Evolutionary conservation across 2,113 vertebrate species (phyloP).

Genomic region (Boulengerochromis microlepis): DNA sequence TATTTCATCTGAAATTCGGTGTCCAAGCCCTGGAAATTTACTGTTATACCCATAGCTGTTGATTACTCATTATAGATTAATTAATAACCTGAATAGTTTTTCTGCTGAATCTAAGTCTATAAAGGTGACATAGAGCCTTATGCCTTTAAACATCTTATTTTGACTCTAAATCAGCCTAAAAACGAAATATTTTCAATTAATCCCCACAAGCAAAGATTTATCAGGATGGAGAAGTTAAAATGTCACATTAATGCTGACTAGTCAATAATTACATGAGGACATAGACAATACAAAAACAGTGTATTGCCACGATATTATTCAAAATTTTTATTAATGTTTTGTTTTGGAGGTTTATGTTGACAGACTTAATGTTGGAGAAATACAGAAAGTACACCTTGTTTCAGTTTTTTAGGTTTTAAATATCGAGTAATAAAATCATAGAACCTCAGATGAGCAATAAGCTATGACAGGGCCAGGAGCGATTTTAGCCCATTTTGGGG

Average conservation of each 20-base stretch:
- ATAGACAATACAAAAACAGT: not conserved
- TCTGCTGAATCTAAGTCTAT: not conserved
- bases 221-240: not conserved
- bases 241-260: not conserved
- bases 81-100: not conserved
- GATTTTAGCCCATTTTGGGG: no score
- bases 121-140: rapidly evolving
- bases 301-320: not conserved
- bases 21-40: not conserved
- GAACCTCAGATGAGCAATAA: not conserved
- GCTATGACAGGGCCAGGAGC: no score
- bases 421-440: not conserved
- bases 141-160: not conserved
- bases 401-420: not conserved
- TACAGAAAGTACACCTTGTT: not conserved
- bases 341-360: not conserved
- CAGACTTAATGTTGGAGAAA: not conserved
- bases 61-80: not conserved
- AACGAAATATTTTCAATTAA: not conserved
- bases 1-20: not conserved
- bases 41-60: not conserved
- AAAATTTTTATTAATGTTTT: not conserved
- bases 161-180: not conserved
- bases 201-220: not conserved
- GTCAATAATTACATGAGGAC: not conserved